Base-by-base conservation (phyloP, 2,113 vertebrate genomes). In the Bothrops jararaca region DNA sequence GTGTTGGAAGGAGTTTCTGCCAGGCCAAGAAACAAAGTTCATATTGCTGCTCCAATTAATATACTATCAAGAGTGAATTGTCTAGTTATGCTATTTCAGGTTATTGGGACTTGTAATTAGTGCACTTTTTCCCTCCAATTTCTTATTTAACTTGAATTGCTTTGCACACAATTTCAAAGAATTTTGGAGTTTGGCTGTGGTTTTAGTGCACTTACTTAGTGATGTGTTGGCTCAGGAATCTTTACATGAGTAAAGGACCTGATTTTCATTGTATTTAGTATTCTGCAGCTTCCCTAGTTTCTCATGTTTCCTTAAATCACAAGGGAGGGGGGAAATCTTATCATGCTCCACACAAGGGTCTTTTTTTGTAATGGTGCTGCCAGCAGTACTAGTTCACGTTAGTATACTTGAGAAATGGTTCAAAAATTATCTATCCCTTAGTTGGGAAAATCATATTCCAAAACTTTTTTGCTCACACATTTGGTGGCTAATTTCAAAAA, bases 1-100 rank as follows among this genome's bases (percentile, higher is more conserved):
- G 58, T 39, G 0, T 8, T 92, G 60, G 42, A n/a, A 12, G 54
- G 56, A 60, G 10, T 89, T 92, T 69, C 13, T 91, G 58, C 50
- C 0, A 0, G 86, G 5, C 64, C 6, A 3, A 10, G 0, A 0
- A 74, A 6, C 60, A 86, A 20, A 6, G 3, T 45, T 89, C 22
- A 18, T 56, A 15, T 85, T 15, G 45, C 52, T 20, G 3, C 1
- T 74, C 48, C 24, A 15, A 89, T 74, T 52, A 80, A 92, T 42
- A 74, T 53, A 88, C 53, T 69, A 9, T 4, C 18, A 3, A 45
- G 39, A 57, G 13, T 80, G 74, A 80, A 80, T 80, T 80, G 34
- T 80, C 26, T 53, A 29, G 86, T 87, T 52, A n/a, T 87, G 86
- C 34, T 87, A 52, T 29, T n/a, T 87, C 26, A 52, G 86, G 50